Base-by-base conservation (phyloP, 2,888 invertebrate species). In the Drosophila meridionalis region DNA sequence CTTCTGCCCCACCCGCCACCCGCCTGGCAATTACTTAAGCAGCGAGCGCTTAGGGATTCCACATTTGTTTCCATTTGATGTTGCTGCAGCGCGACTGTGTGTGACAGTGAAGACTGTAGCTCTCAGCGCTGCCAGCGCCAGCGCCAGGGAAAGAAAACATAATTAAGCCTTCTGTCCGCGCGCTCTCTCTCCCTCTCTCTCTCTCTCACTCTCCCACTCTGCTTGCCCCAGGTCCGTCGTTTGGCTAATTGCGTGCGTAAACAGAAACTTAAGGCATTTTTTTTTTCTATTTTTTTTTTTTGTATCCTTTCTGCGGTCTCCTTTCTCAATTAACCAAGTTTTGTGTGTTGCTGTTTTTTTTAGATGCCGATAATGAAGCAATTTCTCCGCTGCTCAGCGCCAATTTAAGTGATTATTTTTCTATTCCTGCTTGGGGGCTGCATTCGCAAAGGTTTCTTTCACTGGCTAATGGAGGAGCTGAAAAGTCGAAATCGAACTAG, bases 11-110 rank as follows among this genome's bases (percentile, higher is more conserved):
- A 14, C 48, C 50, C 56, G 53, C 50, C 56, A 36, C 28, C 61
- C 68, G 60, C 43, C 62, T 56, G 69, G 82, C 82, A 83, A 83
- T 84, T 82, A 82, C 73, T 81, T 82, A 82, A 69, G 76, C 76
- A 68, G 68, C 62, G 62, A 72, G 42, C 65, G 79, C 66, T 79
- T 78, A 69, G 74, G 60, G 56, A 56, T 55, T 60, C 69, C 64
- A 69, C 60, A 69, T 64, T 74, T 55, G 50, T 26, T 38, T 12
- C 53, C 34, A 47, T 61, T 55, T 66, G 36, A 57, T 36, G 63
- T 48, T 48, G 36, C 47, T 58, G 30, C 58, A 32, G 50, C 36
- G 28, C 26, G 53, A 14, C 52, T 40, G 55, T 47, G 38, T 36
- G n/a, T n/a, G 42, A 43, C 34, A 62, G 55, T 36, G 32, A 34